A percentile compares a stretch with the other conserved stretches of the same genome.
phyloP scores from a whole-genome alignment of 2,113 vertebrate genomes.

The Nothocercus nigrocapillus region DNA sequence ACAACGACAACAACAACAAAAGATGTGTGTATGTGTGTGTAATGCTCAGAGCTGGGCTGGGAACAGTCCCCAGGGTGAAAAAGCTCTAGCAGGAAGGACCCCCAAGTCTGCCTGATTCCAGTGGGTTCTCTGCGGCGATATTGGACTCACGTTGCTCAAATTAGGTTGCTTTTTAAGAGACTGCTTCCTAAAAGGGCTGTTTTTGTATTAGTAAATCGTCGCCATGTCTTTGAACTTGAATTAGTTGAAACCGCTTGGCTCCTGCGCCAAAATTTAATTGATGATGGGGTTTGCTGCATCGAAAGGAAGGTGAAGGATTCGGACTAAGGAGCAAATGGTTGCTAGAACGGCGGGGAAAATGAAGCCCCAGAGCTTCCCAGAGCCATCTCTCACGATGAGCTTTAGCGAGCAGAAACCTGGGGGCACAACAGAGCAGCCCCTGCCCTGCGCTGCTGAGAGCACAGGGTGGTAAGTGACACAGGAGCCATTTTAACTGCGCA shows the following conservation, averaged over 20 bases:
- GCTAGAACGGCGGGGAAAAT: neutral
- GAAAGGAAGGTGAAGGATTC: constrained; percentile 22
- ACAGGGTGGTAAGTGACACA: constrained; percentile 55
- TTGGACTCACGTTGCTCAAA: neutral
- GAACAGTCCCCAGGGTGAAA: neutral
- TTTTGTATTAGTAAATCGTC: constrained; percentile 46
- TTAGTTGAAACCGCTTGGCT: constrained; percentile 57
- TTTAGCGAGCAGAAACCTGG: neutral
- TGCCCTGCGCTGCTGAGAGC: constrained; percentile 16
- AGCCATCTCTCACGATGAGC: neutral
- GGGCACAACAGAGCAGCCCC: neutral
- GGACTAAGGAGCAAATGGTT: neutral
- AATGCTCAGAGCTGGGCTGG: neutral
- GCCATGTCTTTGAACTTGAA: constrained; percentile 85
- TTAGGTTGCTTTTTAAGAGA: neutral
- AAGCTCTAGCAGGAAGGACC: neutral
- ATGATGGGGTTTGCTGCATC: constrained; percentile 22
- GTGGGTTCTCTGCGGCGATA: neutral
- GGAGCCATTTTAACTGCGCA: constrained; percentile 81
- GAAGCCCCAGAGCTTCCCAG: neutral
- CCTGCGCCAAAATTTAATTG: constrained; percentile 55
- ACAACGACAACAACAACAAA: too few species aligned
- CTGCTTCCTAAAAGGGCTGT: constrained; percentile 1
- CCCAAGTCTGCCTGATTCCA: neutral
- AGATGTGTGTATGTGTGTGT: too few species aligned